These are phyloP conservation scores for Oscheius sp. DNA, from an alignment of 1,140 invertebrate genomes.

Conservation along the genomic window DNA sequence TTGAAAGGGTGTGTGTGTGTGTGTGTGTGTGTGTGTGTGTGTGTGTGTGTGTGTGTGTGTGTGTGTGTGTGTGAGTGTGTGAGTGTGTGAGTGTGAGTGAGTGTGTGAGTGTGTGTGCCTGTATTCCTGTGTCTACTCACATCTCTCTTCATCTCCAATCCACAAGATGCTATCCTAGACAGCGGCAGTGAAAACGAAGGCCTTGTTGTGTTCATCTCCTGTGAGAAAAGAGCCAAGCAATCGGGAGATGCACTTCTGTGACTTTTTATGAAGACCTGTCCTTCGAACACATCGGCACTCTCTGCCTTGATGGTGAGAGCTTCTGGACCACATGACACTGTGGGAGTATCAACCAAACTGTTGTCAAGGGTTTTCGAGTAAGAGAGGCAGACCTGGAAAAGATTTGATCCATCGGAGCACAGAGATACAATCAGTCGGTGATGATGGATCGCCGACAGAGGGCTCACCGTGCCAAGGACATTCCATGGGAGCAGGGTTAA, in stretches of 20 bases:
- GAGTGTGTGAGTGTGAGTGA: no score
- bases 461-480: not conserved
- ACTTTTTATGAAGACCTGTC: slow-evolving; percentile 34
- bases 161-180: slow-evolving; percentile 13
- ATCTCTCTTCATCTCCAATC: slow-evolving; percentile 29
- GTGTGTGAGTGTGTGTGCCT: no score
- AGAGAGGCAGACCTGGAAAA: not conserved
- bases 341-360: slow-evolving; percentile 13
- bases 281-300: slow-evolving; percentile 27
- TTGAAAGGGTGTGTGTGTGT: slow-evolving; percentile 16
- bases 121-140: slow-evolving; percentile 16
- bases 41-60: no score
- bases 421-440: not conserved
- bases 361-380: not conserved
- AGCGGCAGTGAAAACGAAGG: slow-evolving; percentile 23
- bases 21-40: no score
- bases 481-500: no score
- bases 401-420: not conserved
- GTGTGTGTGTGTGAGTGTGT: no score
- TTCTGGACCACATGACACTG: slow-evolving; percentile 28
- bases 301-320: slow-evolving; percentile 18
- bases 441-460: not conserved
- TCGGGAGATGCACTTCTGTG: slow-evolving; percentile 17
- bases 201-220: slow-evolving; percentile 17
- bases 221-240: slow-evolving; percentile 11